Conservation (phyloP, 1,140 invertebrate species). For the Holcopasites calliopsidis region DNA sequence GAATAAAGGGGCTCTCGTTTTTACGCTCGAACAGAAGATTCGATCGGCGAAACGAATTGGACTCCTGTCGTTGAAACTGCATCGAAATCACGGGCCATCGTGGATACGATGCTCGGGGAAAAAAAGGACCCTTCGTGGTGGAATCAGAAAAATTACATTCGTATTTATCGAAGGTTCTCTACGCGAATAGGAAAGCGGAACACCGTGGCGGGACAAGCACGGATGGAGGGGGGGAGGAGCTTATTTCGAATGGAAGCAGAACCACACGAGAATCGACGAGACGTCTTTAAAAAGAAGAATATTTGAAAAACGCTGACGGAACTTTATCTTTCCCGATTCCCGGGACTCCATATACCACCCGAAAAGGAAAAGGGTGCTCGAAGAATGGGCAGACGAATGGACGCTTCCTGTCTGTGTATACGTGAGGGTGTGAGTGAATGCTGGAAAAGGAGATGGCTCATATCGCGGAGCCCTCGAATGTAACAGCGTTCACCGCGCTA, state of each 20-base stretch:
- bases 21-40: neutral
- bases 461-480: slow-evolving; percentile 49
- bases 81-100: neutral
- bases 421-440: slow-evolving; percentile 16
- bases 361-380: neutral
- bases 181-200: no score
- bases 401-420: neutral
- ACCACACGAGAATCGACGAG: neutral
- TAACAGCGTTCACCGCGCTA: slow-evolving; percentile 32
- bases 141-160: neutral
- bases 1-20: neutral
- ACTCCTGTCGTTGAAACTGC: neutral
- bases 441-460: slow-evolving; percentile 46
- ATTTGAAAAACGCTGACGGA: slow-evolving; percentile 59
- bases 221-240: no score
- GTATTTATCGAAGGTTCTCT: neutral
- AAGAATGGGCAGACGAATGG: slow-evolving; percentile 24
- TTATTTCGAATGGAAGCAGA: slow-evolving; percentile 19
- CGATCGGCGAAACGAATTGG: neutral
- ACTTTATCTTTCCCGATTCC: slow-evolving; percentile 64
- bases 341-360: slow-evolving; percentile 33
- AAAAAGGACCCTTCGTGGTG: neutral
- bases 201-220: no score
- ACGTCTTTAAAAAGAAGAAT: slow-evolving; percentile 44
- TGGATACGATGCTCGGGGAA: neutral